Percentiles rank a stretch among this genome's conserved stretches.
Evolutionary conservation across 1,140 invertebrate genomes (phyloP).

Genomic region (Littorina saxatilis): DNA sequence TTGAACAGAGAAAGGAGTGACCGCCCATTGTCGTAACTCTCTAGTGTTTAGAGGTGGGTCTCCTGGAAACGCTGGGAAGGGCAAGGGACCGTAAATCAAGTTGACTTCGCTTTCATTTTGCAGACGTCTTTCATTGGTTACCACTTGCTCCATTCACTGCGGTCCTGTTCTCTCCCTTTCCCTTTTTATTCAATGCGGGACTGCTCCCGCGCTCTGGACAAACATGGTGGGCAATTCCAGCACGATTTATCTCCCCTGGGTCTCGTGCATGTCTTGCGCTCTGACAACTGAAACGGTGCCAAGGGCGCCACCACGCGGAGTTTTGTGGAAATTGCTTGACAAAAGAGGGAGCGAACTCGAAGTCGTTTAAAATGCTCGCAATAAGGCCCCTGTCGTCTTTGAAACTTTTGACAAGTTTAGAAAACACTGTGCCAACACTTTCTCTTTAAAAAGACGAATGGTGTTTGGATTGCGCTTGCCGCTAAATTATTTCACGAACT

Average conservation of each 20-base stretch:
- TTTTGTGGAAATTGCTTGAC: background rate
- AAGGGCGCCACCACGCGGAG: background rate
- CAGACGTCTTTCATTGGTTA: background rate
- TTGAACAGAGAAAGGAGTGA: too few species aligned
- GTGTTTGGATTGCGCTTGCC: too few species aligned
- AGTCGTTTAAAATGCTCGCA: too few species aligned
- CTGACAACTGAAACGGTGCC: background rate
- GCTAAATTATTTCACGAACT: too few species aligned
- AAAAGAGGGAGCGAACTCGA: background rate
- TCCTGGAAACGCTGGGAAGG: background rate
- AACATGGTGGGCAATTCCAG: background rate
- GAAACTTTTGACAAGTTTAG: too few species aligned
- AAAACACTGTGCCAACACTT: too few species aligned
- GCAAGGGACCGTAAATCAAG: background rate
- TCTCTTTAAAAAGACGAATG: too few species aligned
- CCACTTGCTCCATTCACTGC: background rate
- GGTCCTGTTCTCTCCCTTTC: background rate
- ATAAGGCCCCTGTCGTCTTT: too few species aligned
- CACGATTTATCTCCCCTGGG: slow-evolving; percentile 6
- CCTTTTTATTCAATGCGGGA: background rate
- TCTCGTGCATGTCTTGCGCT: background rate
- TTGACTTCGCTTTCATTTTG: background rate
- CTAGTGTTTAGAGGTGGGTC: background rate
- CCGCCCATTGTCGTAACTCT: background rate
- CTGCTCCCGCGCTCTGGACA: background rate